Evolutionary conservation across 1,140 invertebrate genomes (phyloP).

Genomic region (Drosophila ercepeae): DNA sequence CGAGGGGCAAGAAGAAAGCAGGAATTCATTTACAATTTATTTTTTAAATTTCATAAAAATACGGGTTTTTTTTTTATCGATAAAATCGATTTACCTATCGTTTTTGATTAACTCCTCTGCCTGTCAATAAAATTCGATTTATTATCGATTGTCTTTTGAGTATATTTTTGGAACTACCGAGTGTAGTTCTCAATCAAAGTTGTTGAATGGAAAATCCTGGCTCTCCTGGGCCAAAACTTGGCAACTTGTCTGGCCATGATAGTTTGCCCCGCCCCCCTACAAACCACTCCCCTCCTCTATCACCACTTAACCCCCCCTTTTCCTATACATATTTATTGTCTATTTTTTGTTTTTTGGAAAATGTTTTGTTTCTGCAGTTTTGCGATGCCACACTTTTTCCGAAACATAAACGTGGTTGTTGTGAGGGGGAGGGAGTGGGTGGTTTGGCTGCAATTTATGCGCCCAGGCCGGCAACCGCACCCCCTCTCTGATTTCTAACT

Average conservation of each 20-base stretch:
- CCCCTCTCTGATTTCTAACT: no score
- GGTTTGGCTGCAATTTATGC: slow-evolving; percentile 65
- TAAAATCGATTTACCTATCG: no score
- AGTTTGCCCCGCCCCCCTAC: not conserved
- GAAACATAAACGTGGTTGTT: slow-evolving; percentile 44
- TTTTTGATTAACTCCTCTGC: no score
- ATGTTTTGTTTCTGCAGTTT: slow-evolving; percentile 19
- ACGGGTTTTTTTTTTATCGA: not conserved
- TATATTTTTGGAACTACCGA: slow-evolving; percentile 2
- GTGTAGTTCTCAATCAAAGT: slow-evolving; percentile 48
- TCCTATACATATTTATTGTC: not conserved
- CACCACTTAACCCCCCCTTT: not conserved
- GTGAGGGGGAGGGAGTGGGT: not conserved
- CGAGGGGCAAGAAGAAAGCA: not conserved
- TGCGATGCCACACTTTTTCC: slow-evolving; percentile 22
- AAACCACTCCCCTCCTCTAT: no score
- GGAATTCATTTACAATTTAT: slow-evolving; percentile 41
- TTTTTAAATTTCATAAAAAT: slow-evolving; percentile 5
- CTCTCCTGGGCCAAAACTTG: slow-evolving; percentile 12
- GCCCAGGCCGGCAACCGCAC: slow-evolving; percentile 24
- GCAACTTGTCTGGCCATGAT: slow-evolving; percentile 32
- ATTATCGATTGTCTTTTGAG: not conserved
- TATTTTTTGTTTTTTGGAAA: not conserved
- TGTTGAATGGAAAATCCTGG: slow-evolving; percentile 34
- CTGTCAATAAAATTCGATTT: not conserved